A percentile compares a stretch with the other conserved stretches of the same genome.
Evolutionary conservation across 1,140 invertebrate species (phyloP).

Genomic region (Akabosia matsudoensis): DNA sequence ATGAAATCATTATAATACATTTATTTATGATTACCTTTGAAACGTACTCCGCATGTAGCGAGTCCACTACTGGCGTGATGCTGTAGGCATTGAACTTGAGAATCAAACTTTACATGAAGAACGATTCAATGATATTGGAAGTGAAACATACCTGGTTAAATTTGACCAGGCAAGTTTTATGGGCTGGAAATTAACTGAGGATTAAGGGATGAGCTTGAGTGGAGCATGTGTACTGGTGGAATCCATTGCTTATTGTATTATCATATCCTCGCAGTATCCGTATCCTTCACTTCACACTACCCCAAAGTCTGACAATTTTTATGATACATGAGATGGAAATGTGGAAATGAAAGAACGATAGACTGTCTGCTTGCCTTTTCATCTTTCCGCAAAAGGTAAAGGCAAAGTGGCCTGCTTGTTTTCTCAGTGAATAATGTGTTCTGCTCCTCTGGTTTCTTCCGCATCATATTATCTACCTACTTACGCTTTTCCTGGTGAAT

Average conservation of each 20-base stretch:
- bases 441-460: not conserved
- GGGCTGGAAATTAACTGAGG: not conserved
- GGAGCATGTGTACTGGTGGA: not conserved
- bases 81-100: too few relatives aligned
- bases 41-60: too few relatives aligned
- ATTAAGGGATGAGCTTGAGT: conserved; percentile 11
- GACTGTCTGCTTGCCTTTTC: not conserved
- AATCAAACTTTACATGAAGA: too few relatives aligned
- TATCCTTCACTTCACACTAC: not conserved
- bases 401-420: not conserved
- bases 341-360: conserved; percentile 14
- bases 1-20: too few relatives aligned
- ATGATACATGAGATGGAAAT: conserved; percentile 22
- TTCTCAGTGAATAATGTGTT: conserved; percentile 6
- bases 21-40: too few relatives aligned
- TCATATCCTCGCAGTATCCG: not conserved
- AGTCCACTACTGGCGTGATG: too few relatives aligned
- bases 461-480: not conserved
- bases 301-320: not conserved
- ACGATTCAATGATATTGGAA: too few relatives aligned
- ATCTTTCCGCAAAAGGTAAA: not conserved
- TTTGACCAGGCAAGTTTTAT: not conserved
- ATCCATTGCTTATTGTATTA: not conserved
- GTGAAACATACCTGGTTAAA: too few relatives aligned
- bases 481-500: conserved; percentile 16